Evolutionary conservation across 2,797 vertebrate species (phyloP), one percentile per base, ranked within the genome.

Genomic region (Cetoscarus ocellatus): DNA sequence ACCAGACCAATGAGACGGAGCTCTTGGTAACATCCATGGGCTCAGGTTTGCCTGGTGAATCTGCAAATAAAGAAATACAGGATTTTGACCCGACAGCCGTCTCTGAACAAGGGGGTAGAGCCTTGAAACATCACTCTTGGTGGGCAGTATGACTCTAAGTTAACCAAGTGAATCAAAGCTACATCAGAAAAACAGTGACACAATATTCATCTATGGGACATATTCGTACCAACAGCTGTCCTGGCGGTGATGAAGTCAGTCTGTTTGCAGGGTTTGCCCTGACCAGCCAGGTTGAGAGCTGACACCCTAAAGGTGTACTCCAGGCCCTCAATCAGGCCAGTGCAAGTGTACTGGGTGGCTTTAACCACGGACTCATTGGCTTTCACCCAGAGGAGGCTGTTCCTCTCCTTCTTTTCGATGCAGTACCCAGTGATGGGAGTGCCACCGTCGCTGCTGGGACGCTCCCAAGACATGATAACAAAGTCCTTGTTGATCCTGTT

Each of bases 281-380:
- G 96, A 82, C 98, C 98, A 48, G 97, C 98, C 86, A 95, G 90
- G 91, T 99, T 99, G 71, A 96, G 34, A 4, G 97, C 98, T 27
- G 96, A 98, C 80, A 99, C 97, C 91, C 97, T 96, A 86, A 99
- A 99, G 47, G 94, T 96, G 89, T 99, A 99, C 81, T 99, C 98
- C 52, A 99, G 94, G 42, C 98, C 98, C 62, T 99, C 98, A 0
- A 98, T 93, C 39, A 99, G 95, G 10, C 96, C 95, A 51, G 89
- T 92, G 83, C 97, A 99, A 66, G 96, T 96, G 87, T 98, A 98
- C 86, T 98, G 97, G 17, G 96, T 97, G 71, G 96, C 90, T 67
- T 97, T 97, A 59, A 99, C 94, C 80, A 93, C 45, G 8, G 94
- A 90, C 75, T 99, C 98, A 0, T 99, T 99, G 71, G 97, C 97